Conservation (phyloP, 2,797 vertebrate species). For the Sebastes vulpes region DNA sequence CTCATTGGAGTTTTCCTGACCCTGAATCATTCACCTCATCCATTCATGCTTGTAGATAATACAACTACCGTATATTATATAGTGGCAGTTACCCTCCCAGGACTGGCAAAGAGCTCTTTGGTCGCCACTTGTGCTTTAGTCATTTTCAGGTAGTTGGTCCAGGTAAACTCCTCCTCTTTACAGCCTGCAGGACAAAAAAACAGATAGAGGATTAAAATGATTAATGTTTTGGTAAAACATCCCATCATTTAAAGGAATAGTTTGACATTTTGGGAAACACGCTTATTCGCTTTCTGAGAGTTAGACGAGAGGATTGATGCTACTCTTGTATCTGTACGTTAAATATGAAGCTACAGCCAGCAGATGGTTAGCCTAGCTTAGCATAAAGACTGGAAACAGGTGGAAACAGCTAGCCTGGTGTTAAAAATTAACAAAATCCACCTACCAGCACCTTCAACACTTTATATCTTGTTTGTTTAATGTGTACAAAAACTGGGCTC, state of each 20-base stretch:
- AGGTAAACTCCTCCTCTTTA: conserved; percentile 98
- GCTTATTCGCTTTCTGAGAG: not conserved
- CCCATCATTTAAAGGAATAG: not conserved
- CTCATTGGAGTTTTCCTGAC: not conserved
- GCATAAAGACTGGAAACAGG: not conserved
- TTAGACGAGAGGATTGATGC: too few species aligned
- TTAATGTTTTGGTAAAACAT: not conserved
- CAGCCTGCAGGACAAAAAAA: conserved; percentile 86
- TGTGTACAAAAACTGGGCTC: not conserved
- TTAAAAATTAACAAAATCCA: not conserved
- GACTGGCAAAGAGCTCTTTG: conserved; percentile 92
- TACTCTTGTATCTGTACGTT: not conserved
- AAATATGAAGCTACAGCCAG: too few species aligned
- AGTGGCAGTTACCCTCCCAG: conserved; percentile 85
- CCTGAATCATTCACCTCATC: conserved; percentile 19
- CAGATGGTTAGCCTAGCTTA: too few species aligned
- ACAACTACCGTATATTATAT: conserved; percentile 8
- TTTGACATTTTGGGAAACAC: not conserved
- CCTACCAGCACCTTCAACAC: not conserved
- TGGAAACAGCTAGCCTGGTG: not conserved
- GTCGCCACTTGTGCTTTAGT: conserved; percentile 95
- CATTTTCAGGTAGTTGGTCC: conserved; percentile 94
- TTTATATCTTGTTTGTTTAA: not conserved
- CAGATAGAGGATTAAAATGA: not conserved
- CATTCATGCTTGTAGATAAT: conserved; percentile 10